phyloP scores from a whole-genome alignment of 2,113 vertebrate species.

The Bos taurus region ARS-UCD2.0 NC_037334.1:21003001-21003500 shows the following conservation, averaged over 20 bases:
- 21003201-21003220: not conserved
- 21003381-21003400: not conserved
- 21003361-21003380: not conserved
- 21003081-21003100: not conserved
- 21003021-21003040: not conserved
- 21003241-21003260: accelerated
- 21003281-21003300: not conserved
- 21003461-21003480: not conserved
- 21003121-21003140: not conserved
- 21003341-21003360: not conserved
- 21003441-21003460: not conserved
- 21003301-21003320: not conserved
- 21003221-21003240: not conserved
- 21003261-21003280: not conserved
- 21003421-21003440: not conserved
- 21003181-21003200: not conserved
- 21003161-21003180: not conserved
- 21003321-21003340: not conserved
- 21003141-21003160: not conserved
- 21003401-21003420: not conserved
- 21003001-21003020: accelerated
- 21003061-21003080: not conserved
- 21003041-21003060: not conserved
- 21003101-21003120: not conserved
- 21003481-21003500: accelerated